These are phyloP conservation scores for Pygoscelis antarcticus DNA, from an alignment of 2,113 vertebrate genomes.

Conservation along the genomic window DNA sequence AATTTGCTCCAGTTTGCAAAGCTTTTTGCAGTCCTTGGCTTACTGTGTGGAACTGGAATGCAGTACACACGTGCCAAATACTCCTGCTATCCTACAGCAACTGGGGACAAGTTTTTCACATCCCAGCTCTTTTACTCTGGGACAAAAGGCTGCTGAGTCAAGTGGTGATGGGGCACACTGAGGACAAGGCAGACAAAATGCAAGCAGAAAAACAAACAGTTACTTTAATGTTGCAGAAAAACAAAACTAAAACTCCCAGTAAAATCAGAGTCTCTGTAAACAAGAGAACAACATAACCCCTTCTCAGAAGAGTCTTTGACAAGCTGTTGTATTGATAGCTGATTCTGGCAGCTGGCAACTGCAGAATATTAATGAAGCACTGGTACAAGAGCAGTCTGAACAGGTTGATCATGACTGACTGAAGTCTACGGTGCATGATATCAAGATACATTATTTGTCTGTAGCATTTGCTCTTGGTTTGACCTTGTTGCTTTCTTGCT, in stretches of 20 bases:
- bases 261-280: not conserved
- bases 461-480: not conserved
- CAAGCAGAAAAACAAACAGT: not conserved
- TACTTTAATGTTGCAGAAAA: not conserved
- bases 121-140: not conserved
- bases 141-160: not conserved
- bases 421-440: not conserved
- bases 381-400: not conserved
- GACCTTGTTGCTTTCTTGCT: conserved; percentile 23
- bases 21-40: not conserved
- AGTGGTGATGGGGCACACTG: not conserved
- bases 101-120: not conserved
- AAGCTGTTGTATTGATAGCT: conserved; percentile 13
- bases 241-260: not conserved
- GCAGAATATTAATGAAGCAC: conserved; percentile 35
- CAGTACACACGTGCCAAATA: not conserved
- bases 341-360: conserved; percentile 1
- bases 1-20: not conserved
- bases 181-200: not conserved
- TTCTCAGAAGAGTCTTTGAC: conserved; percentile 31
- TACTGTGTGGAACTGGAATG: not conserved
- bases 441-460: conserved; percentile 29
- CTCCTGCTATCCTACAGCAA: not conserved
- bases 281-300: not conserved
- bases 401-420: conserved; percentile 21